Percentiles rank a stretch among this genome's conserved stretches.
Evolutionary conservation across 1,140 invertebrate species (phyloP).

Genomic region (Pararge aegeria): DNA sequence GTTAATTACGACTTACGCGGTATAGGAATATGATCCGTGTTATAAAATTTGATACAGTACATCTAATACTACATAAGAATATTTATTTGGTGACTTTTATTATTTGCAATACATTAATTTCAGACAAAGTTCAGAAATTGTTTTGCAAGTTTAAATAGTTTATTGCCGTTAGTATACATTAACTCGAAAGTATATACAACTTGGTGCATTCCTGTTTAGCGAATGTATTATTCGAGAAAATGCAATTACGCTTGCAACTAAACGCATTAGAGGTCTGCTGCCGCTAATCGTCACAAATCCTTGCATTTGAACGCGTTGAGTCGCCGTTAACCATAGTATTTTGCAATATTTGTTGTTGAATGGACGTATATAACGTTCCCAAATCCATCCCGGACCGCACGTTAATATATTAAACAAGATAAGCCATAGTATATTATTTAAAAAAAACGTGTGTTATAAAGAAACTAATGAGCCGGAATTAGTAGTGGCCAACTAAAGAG

Average conservation of each 20-base stretch:
- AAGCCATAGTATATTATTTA: neutral
- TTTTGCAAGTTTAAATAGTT: no score
- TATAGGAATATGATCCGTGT: no score
- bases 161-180: no score
- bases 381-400: neutral
- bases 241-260: constrained; percentile 25
- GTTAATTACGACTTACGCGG: no score
- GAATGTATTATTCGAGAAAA: constrained; percentile 17
- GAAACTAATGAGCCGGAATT: no score
- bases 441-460: neutral
- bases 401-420: neutral
- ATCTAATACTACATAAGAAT: no score
- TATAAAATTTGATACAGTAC: no score
- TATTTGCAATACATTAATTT: no score
- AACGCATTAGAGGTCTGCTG: constrained; percentile 27
- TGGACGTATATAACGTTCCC: constrained; percentile 27
- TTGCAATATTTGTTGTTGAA: constrained; percentile 20
- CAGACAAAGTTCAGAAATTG: no score
- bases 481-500: neutral
- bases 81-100: no score
- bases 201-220: constrained; percentile 10
- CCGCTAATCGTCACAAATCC: constrained; percentile 26
- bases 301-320: constrained; percentile 22
- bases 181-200: neutral
- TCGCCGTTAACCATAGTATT: constrained; percentile 27